Conservation (phyloP, 2,888 invertebrate species). For the Dolichomitus sp. region DNA sequence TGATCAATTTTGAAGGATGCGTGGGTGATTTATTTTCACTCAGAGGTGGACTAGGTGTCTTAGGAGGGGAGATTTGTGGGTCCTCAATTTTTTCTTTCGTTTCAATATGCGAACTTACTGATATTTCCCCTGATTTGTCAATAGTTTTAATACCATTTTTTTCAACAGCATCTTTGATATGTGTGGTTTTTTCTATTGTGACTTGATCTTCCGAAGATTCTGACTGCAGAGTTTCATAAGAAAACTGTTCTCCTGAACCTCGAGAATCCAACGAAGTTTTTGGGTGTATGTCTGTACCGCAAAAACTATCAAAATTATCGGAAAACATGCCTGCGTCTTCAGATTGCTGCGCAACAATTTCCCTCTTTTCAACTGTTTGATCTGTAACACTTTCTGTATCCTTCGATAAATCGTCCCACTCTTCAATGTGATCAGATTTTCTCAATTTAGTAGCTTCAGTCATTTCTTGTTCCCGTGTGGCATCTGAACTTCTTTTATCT, state of each 20-base stretch:
- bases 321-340: constrained; percentile 57
- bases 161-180: background rate
- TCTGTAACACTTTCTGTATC: constrained; percentile 17
- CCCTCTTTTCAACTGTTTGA: constrained; percentile 3
- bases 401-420: constrained; percentile 11
- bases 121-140: constrained; percentile 18
- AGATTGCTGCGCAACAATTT: constrained; percentile 26
- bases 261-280: constrained; percentile 13
- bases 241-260: constrained; percentile 33
- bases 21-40: constrained; percentile 2
- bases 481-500: background rate
- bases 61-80: background rate
- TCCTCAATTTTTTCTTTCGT: constrained; percentile 24
- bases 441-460: constrained; percentile 6
- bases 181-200: background rate
- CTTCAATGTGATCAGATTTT: constrained; percentile 15
- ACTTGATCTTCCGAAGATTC: constrained; percentile 52
- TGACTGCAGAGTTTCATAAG: constrained; percentile 49
- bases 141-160: background rate
- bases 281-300: constrained; percentile 11
- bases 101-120: constrained; percentile 35
- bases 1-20: constrained; percentile 1
- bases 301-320: constrained; percentile 61
- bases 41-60: background rate
- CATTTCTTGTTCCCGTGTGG: constrained; percentile 23